These are phyloP conservation scores for Sitta carolinensis DNA, from an alignment of 2,797 vertebrate species.

Conservation along the genomic window DNA sequence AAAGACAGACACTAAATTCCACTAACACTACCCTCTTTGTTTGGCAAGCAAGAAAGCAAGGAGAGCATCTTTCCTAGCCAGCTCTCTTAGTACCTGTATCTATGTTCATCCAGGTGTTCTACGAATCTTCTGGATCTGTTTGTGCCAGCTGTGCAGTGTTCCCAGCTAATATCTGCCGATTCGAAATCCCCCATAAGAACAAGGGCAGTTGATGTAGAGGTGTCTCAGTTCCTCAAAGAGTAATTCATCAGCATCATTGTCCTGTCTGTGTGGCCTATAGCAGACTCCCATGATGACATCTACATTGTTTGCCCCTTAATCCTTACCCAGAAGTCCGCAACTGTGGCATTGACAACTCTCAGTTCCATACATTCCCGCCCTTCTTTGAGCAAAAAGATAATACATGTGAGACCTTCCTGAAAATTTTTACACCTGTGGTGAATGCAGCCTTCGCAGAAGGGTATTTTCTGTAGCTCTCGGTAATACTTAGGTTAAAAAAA, in stretches of 20 bases:
- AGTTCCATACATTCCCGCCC: neutral
- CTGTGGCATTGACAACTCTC: neutral
- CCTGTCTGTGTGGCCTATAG: neutral
- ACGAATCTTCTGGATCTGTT: fast-evolving
- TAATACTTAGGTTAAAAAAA: neutral
- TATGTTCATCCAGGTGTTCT: neutral
- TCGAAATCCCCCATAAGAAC: neutral
- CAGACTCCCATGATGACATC: neutral
- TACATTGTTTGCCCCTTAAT: neutral
- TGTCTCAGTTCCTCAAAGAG: neutral
- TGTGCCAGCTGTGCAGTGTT: neutral
- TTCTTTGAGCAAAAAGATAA: neutral
- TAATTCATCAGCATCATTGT: neutral
- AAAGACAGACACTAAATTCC: fast-evolving
- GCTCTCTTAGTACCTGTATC: too few species aligned
- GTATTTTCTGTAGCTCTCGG: neutral
- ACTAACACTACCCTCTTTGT: neutral
- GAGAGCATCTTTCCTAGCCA: neutral
- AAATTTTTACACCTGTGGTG: neutral
- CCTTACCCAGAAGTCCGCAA: neutral
- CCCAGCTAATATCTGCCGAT: fast-evolving
- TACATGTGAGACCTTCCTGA: neutral
- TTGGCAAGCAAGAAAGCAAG: neutral
- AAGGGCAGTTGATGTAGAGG: neutral
- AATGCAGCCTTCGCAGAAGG: neutral